Evolutionary conservation across 2,797 vertebrate genomes (phyloP), one percentile per base, ranked within the genome.

Genomic region (Gobio occitaniae): DNA sequence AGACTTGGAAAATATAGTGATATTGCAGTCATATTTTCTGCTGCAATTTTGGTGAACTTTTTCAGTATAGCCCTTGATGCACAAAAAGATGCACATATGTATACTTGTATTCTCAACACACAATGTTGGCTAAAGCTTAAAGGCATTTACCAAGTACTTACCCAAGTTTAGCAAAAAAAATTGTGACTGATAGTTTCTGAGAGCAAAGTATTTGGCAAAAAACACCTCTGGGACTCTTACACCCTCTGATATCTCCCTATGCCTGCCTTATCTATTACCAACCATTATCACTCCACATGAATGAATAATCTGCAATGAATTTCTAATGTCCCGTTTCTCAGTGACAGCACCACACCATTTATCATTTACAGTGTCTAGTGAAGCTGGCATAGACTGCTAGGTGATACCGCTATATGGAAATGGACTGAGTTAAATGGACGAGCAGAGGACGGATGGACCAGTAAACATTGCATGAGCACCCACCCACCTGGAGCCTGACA

Each of bases 261-360:
- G 86, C 19, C 69, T 80, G 68, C 63, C 82, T 88, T 91, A 87
- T 86, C 82, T 90, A 88, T 90, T 88, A 90, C 80, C 85, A 89
- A 78, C 88, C 86, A 92, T 92, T 91, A 92, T 90, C 65, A 85
- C 84, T 54, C 86, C 75, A 84, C 79, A 65, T 85, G 76, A 87
- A 82, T 88, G 82, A 90, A 92, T 92, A 89, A 93, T 89, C 84
- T 88, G 87, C 90, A 69, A 92, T 92, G 86, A 91, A 92, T 92
- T 89, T 92, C 80, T 92, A 91, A 94, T 87, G 76, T 71, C 36
- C 38, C 65, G 48, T 8, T 3, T 83, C 88, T 88, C 83, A 87
- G 84, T 54, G 70, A 86, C 80, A 86, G 72, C 84, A 90, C 89
- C 85, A 87, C 66, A 84, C 50, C 70, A 83, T 92, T 92, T 82